phyloP scores from a whole-genome alignment of 92 coral and sea anemone genomes.

The Phenganax stokvisi region DNA sequence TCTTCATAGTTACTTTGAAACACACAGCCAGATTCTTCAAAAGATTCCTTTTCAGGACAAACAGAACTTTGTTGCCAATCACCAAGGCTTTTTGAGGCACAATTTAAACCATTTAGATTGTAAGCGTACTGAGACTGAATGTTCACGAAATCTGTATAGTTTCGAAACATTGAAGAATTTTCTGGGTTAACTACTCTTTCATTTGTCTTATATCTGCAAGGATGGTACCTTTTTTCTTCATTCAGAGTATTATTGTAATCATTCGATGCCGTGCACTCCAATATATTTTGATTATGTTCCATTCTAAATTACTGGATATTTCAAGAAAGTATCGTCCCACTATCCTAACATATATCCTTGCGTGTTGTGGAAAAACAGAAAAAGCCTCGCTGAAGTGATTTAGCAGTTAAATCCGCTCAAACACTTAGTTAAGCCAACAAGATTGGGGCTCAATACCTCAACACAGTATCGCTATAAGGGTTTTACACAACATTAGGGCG shows the following conservation, averaged over 20 bases:
- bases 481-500: background rate
- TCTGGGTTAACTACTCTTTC: no score
- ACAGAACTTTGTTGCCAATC: background rate
- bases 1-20: background rate
- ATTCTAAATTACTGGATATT: background rate
- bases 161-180: no score
- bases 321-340: background rate
- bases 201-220: no score
- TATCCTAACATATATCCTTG: background rate
- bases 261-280: no score
- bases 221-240: no score
- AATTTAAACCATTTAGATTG: background rate
- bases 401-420: background rate
- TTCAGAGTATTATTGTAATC: no score
- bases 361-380: background rate
- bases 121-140: no score
- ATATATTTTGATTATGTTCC: background rate
- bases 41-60: background rate
- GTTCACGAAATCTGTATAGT: no score
- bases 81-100: background rate
- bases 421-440: background rate
- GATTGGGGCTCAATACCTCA: slow-evolving; percentile 6
- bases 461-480: background rate
- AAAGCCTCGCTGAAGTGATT: background rate
- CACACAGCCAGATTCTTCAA: background rate